Evolutionary conservation across 2,888 invertebrate genomes (phyloP).

Genomic region (Nephrotoma flavescens): DNA sequence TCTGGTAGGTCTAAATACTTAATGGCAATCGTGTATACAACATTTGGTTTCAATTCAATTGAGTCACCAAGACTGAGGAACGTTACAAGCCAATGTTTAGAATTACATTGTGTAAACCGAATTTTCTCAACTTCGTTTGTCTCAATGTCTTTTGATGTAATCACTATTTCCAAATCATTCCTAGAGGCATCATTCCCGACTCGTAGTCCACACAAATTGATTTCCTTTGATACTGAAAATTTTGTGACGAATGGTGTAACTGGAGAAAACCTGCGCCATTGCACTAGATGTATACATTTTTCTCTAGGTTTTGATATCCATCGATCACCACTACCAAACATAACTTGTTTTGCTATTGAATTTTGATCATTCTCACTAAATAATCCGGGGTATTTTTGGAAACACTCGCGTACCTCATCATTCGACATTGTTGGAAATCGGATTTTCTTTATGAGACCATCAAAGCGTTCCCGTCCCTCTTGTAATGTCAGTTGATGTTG

Average conservation of each 20-base stretch:
- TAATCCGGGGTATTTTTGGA: not conserved
- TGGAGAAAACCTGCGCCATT: not conserved
- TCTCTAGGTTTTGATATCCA: not conserved
- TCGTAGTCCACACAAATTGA: not conserved
- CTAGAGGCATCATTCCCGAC: not conserved
- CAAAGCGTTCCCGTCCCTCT: not conserved
- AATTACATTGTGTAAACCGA: not conserved
- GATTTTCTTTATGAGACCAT: not conserved
- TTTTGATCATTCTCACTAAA: not conserved
- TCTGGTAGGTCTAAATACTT: not conserved
- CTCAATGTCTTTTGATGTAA: not conserved
- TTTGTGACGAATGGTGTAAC: not conserved
- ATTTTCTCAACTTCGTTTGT: not conserved
- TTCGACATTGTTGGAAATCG: not conserved
- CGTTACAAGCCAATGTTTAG: not conserved
- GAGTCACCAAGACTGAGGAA: not conserved
- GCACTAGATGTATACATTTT: not conserved
- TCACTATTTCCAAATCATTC: not conserved
- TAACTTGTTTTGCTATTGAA: not conserved
- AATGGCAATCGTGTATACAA: not conserved
- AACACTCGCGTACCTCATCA: not conserved
- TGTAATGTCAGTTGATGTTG: not conserved
- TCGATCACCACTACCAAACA: not conserved
- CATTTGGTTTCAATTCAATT: not conserved
- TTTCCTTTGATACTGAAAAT: not conserved